Conservation (phyloP, 2,888 invertebrate genomes). For the Chelonus formosanus region DNA sequence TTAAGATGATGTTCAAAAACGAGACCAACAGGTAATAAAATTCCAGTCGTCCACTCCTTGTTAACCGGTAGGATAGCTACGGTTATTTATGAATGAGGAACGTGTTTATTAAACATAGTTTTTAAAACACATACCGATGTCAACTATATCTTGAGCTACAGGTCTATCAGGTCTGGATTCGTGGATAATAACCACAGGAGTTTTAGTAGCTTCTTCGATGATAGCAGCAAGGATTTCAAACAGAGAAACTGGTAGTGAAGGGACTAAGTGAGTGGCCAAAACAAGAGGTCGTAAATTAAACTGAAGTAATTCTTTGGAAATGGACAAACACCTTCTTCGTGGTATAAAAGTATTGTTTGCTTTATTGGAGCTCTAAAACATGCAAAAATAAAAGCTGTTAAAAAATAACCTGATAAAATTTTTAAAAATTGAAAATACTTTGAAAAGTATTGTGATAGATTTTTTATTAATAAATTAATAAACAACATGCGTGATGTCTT, state of each 20-base stretch:
- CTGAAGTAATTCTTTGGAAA: conserved; percentile 26
- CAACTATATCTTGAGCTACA: conserved; percentile 49
- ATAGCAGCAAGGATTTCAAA: conserved; percentile 55
- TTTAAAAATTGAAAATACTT: too few species aligned
- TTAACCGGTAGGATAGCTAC: conserved; percentile 53
- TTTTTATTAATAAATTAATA: too few species aligned
- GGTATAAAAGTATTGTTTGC: conserved; percentile 49
- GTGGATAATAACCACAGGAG: conserved; percentile 50
- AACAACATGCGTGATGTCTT: too few species aligned
- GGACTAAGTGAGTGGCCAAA: conserved; percentile 54
- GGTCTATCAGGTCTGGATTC: conserved; percentile 50
- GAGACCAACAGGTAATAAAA: conserved; percentile 51
- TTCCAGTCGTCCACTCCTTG: conserved; percentile 50
- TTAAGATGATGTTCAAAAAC: conserved; percentile 55
- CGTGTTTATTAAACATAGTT: background rate
- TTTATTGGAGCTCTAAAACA: conserved; percentile 36
- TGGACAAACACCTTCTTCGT: conserved; percentile 34
- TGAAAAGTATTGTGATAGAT: too few species aligned
- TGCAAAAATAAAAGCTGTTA: background rate
- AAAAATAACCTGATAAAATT: too few species aligned
- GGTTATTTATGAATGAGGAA: conserved; percentile 2
- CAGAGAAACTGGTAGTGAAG: conserved; percentile 52
- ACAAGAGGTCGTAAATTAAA: conserved; percentile 48
- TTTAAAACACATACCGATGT: conserved; percentile 48
- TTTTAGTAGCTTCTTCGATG: conserved; percentile 51